Conservation (phyloP, 2,888 invertebrate species). For the Agonum fuliginosum region DNA sequence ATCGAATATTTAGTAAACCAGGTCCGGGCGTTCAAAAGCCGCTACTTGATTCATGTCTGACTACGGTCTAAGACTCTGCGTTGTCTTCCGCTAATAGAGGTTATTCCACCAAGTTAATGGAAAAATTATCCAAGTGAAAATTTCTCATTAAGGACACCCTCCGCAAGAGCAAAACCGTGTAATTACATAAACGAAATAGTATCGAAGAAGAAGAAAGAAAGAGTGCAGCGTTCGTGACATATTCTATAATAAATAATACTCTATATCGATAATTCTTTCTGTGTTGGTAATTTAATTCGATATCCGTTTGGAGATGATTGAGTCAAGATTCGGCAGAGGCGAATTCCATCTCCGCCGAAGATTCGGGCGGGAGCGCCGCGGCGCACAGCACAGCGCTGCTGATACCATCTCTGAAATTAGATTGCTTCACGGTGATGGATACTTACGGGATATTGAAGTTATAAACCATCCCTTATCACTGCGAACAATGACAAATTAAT, state of each 20-base stretch:
- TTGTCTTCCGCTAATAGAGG: constrained; percentile 54
- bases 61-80: constrained; percentile 33
- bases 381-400: neutral
- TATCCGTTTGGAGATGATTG: constrained; percentile 58
- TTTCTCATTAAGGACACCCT: constrained; percentile 66
- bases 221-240: neutral
- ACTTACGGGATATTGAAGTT: constrained; percentile 61
- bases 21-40: no score
- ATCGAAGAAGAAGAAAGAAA: neutral
- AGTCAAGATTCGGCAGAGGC: constrained; percentile 54
- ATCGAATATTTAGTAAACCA: no score
- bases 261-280: constrained; percentile 57
- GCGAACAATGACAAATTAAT: constrained; percentile 60
- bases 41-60: no score
- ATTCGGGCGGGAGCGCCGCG: neutral
- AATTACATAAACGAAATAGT: constrained; percentile 56
- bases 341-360: constrained; percentile 49
- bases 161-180: constrained; percentile 29
- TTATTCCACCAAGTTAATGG: constrained; percentile 66
- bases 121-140: constrained; percentile 69
- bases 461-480: constrained; percentile 60
- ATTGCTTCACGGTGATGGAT: constrained; percentile 60
- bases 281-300: constrained; percentile 57
- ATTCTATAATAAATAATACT: constrained; percentile 47
- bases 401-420: constrained; percentile 60